These are phyloP conservation scores for Nephrotoma guestfalica DNA, from an alignment of 2,888 invertebrate genomes.

Conservation along the genomic window DNA sequence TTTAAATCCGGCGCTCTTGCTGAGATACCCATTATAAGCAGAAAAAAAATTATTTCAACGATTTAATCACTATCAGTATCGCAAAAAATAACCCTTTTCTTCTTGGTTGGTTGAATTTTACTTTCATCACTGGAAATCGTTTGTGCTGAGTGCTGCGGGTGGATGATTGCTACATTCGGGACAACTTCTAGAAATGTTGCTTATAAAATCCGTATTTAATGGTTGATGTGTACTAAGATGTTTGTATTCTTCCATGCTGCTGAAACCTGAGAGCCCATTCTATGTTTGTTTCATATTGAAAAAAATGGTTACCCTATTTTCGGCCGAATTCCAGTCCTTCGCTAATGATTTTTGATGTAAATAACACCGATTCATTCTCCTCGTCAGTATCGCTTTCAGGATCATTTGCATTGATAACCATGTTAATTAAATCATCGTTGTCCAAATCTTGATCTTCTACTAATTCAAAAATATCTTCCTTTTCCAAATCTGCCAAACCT, in stretches of 20 bases:
- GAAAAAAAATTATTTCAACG: no score
- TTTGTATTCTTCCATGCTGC: constrained; percentile 9
- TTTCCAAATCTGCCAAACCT: constrained; percentile 12
- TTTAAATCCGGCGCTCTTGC: no score
- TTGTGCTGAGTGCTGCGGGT: background rate
- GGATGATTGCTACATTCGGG: background rate
- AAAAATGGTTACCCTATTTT: constrained; percentile 10
- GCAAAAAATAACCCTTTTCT: no score
- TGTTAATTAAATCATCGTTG: constrained; percentile 9
- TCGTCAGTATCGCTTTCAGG: constrained; percentile 11
- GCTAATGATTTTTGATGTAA: constrained; percentile 13
- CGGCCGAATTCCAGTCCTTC: no score
- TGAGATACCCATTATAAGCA: no score
- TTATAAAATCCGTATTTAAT: constrained; percentile 4
- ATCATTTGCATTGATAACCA: background rate
- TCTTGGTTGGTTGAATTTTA: background rate
- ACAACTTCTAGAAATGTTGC: background rate
- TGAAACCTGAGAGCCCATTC: constrained; percentile 8
- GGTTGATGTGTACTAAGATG: constrained; percentile 7
- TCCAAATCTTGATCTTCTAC: no score
- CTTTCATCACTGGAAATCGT: constrained; percentile 6
- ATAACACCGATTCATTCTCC: constrained; percentile 11
- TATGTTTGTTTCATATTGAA: constrained; percentile 6
- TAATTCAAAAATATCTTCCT: constrained; percentile 11
- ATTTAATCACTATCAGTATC: no score